Percentiles rank a stretch among this genome's conserved stretches.
Conservation (phyloP, 2,797 vertebrate genomes). For the Salarias fasciatus region DNA sequence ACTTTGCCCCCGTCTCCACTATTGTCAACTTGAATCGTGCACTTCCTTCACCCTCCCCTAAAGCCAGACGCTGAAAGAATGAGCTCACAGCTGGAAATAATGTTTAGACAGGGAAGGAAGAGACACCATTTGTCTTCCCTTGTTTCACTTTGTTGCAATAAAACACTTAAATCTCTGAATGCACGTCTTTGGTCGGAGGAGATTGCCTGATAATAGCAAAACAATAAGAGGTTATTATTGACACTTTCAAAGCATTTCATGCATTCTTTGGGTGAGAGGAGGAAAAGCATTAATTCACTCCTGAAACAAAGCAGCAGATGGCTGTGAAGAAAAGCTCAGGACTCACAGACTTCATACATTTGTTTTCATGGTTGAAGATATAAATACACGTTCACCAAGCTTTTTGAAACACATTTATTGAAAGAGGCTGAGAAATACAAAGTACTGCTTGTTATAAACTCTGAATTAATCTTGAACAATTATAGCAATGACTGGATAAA, state of each 20-base stretch:
- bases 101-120: conserved; percentile 42
- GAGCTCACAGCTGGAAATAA: conserved; percentile 35
- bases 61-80: conserved; percentile 19
- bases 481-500: too few relatives aligned
- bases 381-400: too few relatives aligned
- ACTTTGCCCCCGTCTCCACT: background rate
- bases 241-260: background rate
- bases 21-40: conserved; percentile 3
- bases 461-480: too few relatives aligned
- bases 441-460: too few relatives aligned
- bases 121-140: conserved; percentile 48
- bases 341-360: too few relatives aligned
- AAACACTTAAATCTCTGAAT: conserved; percentile 50
- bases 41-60: conserved; percentile 13
- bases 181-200: conserved; percentile 10
- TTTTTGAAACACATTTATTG: too few relatives aligned
- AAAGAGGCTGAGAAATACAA: too few relatives aligned
- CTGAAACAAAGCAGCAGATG: background rate
- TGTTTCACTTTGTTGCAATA: conserved; percentile 56
- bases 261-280: background rate
- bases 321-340: background rate
- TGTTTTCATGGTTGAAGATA: background rate
- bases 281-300: background rate
- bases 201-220: conserved; percentile 3
- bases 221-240: conserved; percentile 17